phyloP scores from a whole-genome alignment of 2,113 vertebrate genomes.

The Sciurus niger region DNA sequence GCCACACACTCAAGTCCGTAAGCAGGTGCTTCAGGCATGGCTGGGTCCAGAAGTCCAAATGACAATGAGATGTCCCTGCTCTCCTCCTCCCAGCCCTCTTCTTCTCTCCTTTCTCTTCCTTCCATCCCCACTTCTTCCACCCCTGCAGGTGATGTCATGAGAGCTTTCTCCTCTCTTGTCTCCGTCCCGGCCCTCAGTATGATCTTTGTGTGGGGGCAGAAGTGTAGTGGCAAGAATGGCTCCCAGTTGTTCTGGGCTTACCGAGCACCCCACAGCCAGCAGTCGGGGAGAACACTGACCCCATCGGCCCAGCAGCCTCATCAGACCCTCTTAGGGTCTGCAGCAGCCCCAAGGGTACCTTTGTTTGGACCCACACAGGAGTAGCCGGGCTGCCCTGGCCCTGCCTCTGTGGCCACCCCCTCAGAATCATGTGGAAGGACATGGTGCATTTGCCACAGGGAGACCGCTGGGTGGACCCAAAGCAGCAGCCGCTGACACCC shows the following conservation, averaged over 20 bases:
- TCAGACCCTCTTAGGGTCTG: not conserved
- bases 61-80: not conserved
- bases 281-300: not conserved
- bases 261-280: not conserved
- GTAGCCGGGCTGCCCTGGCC: fast-evolving
- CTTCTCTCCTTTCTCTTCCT: too few relatives aligned
- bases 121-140: fast-evolving
- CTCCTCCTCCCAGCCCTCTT: too few relatives aligned
- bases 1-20: fast-evolving
- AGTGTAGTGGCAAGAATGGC: fast-evolving
- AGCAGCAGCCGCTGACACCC: fast-evolving
- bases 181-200: not conserved
- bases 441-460: fast-evolving
- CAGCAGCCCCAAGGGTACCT: fast-evolving
- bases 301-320: fast-evolving
- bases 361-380: not conserved
- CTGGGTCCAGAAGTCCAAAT: not conserved
- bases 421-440: fast-evolving
- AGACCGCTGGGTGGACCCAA: fast-evolving
- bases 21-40: not conserved
- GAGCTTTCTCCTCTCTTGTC: not conserved
- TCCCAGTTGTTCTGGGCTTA: too few relatives aligned
- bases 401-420: not conserved
- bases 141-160: not conserved
- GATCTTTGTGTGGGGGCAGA: not conserved